Evolutionary conservation across 2,888 invertebrate species (phyloP).

Genomic region (Campopleginae sp.): DNA sequence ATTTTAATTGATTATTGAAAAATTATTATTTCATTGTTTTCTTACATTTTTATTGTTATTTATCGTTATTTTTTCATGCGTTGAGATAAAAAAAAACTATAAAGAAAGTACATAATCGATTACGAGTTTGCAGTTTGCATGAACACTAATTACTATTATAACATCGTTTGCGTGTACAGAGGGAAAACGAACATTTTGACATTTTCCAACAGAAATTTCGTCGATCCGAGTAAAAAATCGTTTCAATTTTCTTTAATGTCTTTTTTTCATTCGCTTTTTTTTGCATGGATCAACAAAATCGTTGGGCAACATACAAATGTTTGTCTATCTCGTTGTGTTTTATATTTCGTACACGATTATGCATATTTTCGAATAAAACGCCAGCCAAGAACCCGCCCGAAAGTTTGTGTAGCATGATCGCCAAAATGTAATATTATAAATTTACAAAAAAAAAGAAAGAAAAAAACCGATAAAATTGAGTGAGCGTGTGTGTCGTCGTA

Average conservation of each 20-base stretch:
- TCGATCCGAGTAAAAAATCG: background rate
- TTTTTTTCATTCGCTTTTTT: background rate
- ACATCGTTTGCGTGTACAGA: conserved; percentile 53
- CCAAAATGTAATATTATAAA: conserved; percentile 42
- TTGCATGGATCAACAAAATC: conserved; percentile 6
- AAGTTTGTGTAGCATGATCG: conserved; percentile 70
- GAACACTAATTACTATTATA: conserved; percentile 64
- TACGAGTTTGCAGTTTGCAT: conserved; percentile 69
- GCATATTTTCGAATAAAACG: conserved; percentile 28
- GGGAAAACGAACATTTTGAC: conserved; percentile 24
- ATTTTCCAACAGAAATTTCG: conserved; percentile 8
- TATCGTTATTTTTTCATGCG: conserved; percentile 19
- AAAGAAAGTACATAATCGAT: conserved; percentile 39
- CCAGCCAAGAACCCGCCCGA: conserved; percentile 37
- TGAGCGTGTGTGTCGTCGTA: conserved; percentile 64
- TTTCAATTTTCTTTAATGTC: background rate
- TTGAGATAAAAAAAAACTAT: conserved; percentile 26
- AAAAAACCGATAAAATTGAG: conserved; percentile 28
- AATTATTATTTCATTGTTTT: conserved; percentile 44
- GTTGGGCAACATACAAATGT: conserved; percentile 20
- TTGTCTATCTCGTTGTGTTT: conserved; percentile 28
- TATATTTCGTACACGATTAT: conserved; percentile 18
- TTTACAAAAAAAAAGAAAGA: conserved; percentile 33
- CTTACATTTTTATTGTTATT: conserved; percentile 32
- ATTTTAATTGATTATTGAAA: conserved; percentile 12